Evolutionary conservation across 2,888 invertebrate species (phyloP).

Genomic region (Drosophila fulvimacula): DNA sequence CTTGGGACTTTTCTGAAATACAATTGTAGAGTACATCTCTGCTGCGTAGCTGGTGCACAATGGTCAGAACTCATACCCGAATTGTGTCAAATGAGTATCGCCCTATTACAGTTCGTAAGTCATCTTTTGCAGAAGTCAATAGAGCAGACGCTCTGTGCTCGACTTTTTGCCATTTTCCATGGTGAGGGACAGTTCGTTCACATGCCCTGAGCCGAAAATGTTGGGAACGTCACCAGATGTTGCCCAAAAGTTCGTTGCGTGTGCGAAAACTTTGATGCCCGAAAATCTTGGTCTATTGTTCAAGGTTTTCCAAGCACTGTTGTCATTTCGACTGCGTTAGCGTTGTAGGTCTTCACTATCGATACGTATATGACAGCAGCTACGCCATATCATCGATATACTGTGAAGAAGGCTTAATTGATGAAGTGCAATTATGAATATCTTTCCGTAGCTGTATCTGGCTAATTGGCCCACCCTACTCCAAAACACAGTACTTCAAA

Average conservation of each 20-base stretch:
- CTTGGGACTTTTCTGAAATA: slow-evolving; percentile 26
- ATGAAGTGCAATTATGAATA: neutral
- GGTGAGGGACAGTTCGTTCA: neutral
- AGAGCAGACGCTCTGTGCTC: slow-evolving; percentile 40
- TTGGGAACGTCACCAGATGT: slow-evolving; percentile 41
- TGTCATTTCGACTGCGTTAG: slow-evolving; percentile 22
- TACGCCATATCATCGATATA: neutral
- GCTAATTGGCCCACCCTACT: neutral
- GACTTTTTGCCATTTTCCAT: slow-evolving; percentile 17
- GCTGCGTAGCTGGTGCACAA: slow-evolving; percentile 9
- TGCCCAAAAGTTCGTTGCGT: slow-evolving; percentile 45
- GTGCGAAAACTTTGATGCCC: slow-evolving; percentile 53
- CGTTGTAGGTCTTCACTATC: slow-evolving; percentile 9
- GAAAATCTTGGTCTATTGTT: slow-evolving; percentile 45
- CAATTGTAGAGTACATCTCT: slow-evolving; percentile 39
- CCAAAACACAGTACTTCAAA: too few relatives aligned
- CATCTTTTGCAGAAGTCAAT: slow-evolving; percentile 60
- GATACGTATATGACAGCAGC: slow-evolving; percentile 5
- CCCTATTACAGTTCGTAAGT: slow-evolving; percentile 52
- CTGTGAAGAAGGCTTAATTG: neutral
- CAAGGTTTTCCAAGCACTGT: slow-evolving; percentile 23
- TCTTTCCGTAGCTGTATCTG: too few relatives aligned
- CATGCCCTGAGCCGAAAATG: slow-evolving; percentile 2
- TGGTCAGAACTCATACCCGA: neutral
- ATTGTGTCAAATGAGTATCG: slow-evolving; percentile 38